Base-by-base conservation (phyloP, 2,797 vertebrate species). In the Pangasius mekongensis region DNA sequence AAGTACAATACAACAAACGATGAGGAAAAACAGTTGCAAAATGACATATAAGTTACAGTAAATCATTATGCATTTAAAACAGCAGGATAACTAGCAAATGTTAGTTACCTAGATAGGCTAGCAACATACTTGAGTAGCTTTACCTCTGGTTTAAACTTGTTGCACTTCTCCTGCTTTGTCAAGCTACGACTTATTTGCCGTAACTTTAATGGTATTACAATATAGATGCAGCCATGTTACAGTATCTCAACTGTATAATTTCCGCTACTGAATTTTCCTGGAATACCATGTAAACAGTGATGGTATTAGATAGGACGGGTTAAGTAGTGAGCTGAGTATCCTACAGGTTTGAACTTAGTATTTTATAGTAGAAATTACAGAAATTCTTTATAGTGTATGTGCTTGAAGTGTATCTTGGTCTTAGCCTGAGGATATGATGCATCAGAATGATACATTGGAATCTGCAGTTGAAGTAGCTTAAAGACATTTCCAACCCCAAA, bases 381-480 rank as follows among this genome's bases (percentile, higher is more conserved):
- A 24, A 60, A 39, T 39, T 14, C 20, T 60, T 36, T 39, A 36
- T 33, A 81, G 22, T 60, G 3, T 24, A 27, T 39, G 10, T 81
- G 2, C 56, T 39, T 60, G 5, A 81, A 39, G 56, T 27, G n/a
- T 22, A 33, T 73, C 67, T 83, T 52, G 67, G 67, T 56, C 39
- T 16, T 86, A 73, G 54, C 66, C 87, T 76, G 14, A 76, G 39
- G 58, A 64, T 36, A 82, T 49, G 58, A 83, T 4, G 54, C 58
- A 22, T 47, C 58, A 73, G 83, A 60, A 71, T 47, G 67, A 73
- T 20, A 2, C 49, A 60, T 36, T 5, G 18, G 22, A 54, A 30
- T 60, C 71, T 47, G 62, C 3, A 76, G 13, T 78, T 18, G 49
- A 84, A 60, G 36, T 69, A 33, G 16, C 33, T 24, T 71, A 58